phyloP scores from a whole-genome alignment of 2,797 vertebrate species.

The Melanotaenia parkinsoni region DNA sequence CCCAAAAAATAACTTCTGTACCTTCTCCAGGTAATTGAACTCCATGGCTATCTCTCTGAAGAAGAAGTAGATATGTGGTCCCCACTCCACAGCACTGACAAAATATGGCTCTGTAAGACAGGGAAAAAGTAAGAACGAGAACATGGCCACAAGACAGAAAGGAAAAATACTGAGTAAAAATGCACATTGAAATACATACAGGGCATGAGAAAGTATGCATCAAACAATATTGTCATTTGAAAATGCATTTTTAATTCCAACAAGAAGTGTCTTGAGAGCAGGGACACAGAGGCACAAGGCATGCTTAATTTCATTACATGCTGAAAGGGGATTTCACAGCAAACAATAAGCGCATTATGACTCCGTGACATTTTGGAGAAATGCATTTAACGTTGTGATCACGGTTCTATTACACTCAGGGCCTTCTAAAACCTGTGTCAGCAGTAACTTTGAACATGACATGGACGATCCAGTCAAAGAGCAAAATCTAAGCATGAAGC shows the following conservation, averaged over 20 bases:
- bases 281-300: conserved; percentile 49
- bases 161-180: neutral
- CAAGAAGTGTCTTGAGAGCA: conserved; percentile 51
- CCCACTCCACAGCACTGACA: conserved; percentile 93
- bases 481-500: conserved; percentile 33
- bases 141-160: neutral
- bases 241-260: conserved; percentile 50
- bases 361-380: conserved; percentile 52
- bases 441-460: conserved; percentile 7
- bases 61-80: conserved; percentile 96
- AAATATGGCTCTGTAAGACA: conserved; percentile 91
- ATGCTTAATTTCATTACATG: conserved; percentile 72
- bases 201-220: conserved; percentile 32
- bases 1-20: conserved; percentile 56
- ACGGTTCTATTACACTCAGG: conserved; percentile 15
- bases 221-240: conserved; percentile 42
- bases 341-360: conserved; percentile 69
- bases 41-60: conserved; percentile 98
- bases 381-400: conserved; percentile 41
- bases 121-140: conserved; percentile 7
- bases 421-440: conserved; percentile 12
- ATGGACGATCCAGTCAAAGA: conserved; percentile 10
- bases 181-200: conserved; percentile 36
- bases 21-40: conserved; percentile 98
- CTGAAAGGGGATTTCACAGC: conserved; percentile 73